Base-by-base conservation (phyloP, 2,888 invertebrate species). In the Diplazon laetatorius region DNA sequence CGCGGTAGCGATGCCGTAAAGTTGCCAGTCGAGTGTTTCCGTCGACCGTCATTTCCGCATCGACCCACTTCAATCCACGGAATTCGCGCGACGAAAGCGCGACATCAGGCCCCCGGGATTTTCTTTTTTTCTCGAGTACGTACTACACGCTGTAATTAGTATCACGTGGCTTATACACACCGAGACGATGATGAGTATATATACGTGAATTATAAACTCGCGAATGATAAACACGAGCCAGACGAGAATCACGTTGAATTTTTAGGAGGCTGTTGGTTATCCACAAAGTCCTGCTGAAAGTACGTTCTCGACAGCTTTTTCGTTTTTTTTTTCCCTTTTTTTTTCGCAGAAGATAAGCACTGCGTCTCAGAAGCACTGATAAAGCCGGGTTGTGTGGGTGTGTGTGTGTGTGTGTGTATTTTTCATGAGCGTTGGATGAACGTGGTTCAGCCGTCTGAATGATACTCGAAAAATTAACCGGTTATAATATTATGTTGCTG, bases 401-500 rank as follows among this genome's bases (percentile, higher is more conserved):
- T n/a, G n/a, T n/a, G n/a, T n/a, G n/a, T n/a, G n/a, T n/a, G n/a
- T 14, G 22, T 48, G 9, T 12, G 39, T 16, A 14, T 55, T 59
- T 30, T 20, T 16, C 57, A 66, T 42, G 25, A 55, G 22, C 52
- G 80, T 76, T 80, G 80, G 77, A 78, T 80, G 73, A 79, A 71
- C 76, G 59, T 59, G 77, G 4, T 39, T 48, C 22, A 46, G 63
- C 37, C 60, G 48, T 52, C 46, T 2, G 66, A 8, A 46, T 37
- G 50, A 16, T n/a, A 42, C 86, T 86, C 82, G 73, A 86, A 86
- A 86, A 85, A 86, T 86, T 86, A 86, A 85, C 86, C 82, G 77
- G 42, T 30, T 37, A 76, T 80, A 84, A 83, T 85, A 86, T 86
- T 85, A 83, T 83, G 82, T 80, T 81, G 16, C 48, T n/a, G 30